Base-by-base conservation (phyloP, 1,140 invertebrate genomes). In the Spodoptera litura region DNA sequence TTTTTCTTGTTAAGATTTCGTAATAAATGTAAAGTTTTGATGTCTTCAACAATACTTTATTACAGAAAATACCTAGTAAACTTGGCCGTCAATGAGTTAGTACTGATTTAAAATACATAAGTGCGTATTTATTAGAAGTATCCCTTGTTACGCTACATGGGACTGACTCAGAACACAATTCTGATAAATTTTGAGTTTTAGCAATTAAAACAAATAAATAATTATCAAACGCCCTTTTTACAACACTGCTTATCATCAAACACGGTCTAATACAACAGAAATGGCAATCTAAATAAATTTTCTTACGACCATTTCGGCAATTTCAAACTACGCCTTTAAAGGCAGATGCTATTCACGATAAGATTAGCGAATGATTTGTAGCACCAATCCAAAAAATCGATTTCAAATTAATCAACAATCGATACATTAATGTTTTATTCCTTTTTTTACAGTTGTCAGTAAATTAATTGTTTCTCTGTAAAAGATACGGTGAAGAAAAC, bases 331-430 rank as follows among this genome's bases (percentile, higher is more conserved):
- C 44, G 3, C n/a, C 8, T 13, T 44, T 10, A 13, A 51, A 58
- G 55, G 56, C 71, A 74, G 71, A 74, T 74, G 71, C 38, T 20
- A 61, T 74, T 61, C 55, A 12, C 56, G 55, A 61, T 74, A 74
- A 74, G 38, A 20, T 38, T 74, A 49, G 20, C 38, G 25, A 58
- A 52, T 74, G 71, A 74, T 74, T 74, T 74, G 71, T 74, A 44
- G 56, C 15, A 31, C 4, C 35, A 12, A 74, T 61, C 61, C 12
- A 10, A 44, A 73, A 20, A 59, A 59, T 73, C 70, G 55, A 74
- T 61, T 74, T 64, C 35, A 64, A 20, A 64, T 64, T 64, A 49
- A 49, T 64, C 15, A 4, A 56, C 38, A 9, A 44, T 9, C 38
- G 6, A 44, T 44, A 44, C 38, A 31, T 31, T 31, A 31, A 31